Conservation (phyloP, 2,113 vertebrate species). For the Spea multiplicata region DNA sequence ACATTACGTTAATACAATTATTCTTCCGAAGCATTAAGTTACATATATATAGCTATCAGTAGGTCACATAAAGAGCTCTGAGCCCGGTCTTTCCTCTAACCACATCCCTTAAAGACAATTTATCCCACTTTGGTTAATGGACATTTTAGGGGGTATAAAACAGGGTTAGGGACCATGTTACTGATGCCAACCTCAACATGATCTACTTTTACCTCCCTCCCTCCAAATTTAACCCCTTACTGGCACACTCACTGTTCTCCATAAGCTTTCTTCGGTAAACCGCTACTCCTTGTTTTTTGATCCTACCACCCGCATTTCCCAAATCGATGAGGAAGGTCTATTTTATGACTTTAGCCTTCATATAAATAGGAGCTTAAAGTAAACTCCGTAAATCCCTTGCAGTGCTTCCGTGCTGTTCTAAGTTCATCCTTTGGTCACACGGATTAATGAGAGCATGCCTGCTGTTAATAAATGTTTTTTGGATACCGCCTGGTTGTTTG, state of each 20-base stretch:
- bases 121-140: too few species aligned
- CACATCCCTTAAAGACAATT: too few species aligned
- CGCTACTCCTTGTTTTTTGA: not conserved
- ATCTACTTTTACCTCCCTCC: too few species aligned
- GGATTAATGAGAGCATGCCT: not conserved
- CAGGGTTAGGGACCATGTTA: too few species aligned
- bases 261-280: not conserved
- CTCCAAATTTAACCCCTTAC: too few species aligned
- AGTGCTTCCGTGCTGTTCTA: not conserved
- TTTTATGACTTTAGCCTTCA: not conserved
- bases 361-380: not conserved
- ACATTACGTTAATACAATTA: too few species aligned
- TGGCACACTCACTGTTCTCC: not conserved
- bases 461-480: not conserved
- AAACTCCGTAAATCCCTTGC: constrained; percentile 2
- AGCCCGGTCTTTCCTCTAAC: too few species aligned
- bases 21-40: too few species aligned
- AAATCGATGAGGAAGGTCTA: not conserved
- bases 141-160: too few species aligned
- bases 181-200: too few species aligned
- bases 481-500: not conserved
- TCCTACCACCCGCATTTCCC: not conserved
- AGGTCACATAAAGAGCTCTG: too few species aligned
- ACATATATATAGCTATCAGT: too few species aligned
- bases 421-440: not conserved